Conservation (phyloP, 2,113 vertebrate species). For the Austrofundulus limnaeus region DNA sequence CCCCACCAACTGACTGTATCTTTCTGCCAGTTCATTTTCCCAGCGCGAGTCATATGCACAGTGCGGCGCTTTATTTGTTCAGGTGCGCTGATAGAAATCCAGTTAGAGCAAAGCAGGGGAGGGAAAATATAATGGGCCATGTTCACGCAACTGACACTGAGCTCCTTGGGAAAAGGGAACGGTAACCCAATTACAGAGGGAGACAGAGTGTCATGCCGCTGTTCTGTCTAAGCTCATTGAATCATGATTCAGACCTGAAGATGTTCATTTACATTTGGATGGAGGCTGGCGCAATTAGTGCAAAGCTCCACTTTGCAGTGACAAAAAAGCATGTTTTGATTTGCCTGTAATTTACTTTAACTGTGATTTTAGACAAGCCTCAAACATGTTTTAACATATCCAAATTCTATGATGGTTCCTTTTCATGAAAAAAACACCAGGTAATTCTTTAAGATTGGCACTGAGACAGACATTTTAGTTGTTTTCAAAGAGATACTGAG, state of each 20-base stretch:
- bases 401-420: not conserved
- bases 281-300: slow-evolving; percentile 20
- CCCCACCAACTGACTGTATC: slow-evolving; percentile 34
- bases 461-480: slow-evolving; percentile 4
- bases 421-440: slow-evolving; percentile 1
- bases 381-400: not conserved
- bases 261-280: slow-evolving; percentile 24
- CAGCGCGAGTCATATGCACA: slow-evolving; percentile 30
- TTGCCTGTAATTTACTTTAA: not conserved
- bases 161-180: slow-evolving; percentile 40
- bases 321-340: slow-evolving; percentile 10
- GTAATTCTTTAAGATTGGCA: not conserved
- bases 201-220: slow-evolving; percentile 44
- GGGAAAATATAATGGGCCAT: slow-evolving; percentile 59
- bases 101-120: slow-evolving; percentile 38
- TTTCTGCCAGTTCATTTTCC: slow-evolving; percentile 38
- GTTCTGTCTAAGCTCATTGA: slow-evolving; percentile 34
- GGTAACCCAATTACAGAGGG: slow-evolving; percentile 55
- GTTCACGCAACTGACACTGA: slow-evolving; percentile 51
- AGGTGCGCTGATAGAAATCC: slow-evolving; percentile 59
- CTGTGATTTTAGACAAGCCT: not conserved
- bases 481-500: slow-evolving; percentile 9
- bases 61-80: slow-evolving; percentile 53
- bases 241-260: slow-evolving; percentile 27
- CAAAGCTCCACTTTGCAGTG: slow-evolving; percentile 3